Percentiles rank a stretch among this genome's conserved stretches.
Conservation (phyloP, 2,797 vertebrate species). For the Chloroceryle inda region DNA sequence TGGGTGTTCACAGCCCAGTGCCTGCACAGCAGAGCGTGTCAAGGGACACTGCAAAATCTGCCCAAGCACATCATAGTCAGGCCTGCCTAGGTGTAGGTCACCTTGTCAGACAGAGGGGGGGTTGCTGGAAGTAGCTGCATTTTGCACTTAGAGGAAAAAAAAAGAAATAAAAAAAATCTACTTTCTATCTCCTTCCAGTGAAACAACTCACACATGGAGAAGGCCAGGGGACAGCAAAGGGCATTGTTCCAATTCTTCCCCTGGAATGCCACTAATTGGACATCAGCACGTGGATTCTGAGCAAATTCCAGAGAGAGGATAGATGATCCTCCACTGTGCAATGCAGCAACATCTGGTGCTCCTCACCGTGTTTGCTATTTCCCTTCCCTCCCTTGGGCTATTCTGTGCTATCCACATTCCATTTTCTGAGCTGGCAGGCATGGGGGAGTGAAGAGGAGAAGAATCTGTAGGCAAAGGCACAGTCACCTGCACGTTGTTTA, state of each 20-base stretch:
- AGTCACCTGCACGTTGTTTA: background rate
- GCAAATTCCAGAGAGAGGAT: background rate
- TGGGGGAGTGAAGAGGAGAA: background rate
- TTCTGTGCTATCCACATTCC: background rate
- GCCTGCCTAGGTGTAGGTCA: background rate
- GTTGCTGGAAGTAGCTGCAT: background rate
- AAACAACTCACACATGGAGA: rapidly evolving
- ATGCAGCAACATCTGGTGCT: background rate
- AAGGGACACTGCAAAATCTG: background rate
- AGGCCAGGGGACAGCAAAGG: background rate
- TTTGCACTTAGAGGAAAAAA: background rate
- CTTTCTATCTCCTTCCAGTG: background rate
- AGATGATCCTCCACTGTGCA: background rate
- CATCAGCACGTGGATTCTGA: background rate
- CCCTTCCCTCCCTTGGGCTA: background rate
- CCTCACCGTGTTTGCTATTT: background rate
- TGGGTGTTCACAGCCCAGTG: background rate
- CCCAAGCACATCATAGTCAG: background rate
- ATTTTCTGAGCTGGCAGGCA: background rate
- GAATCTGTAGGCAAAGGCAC: background rate
- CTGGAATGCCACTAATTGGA: rapidly evolving
- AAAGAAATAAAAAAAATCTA: background rate
- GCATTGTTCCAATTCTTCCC: background rate
- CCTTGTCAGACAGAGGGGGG: background rate
- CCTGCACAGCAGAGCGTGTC: background rate